Conservation (phyloP, 2,797 vertebrate species). For the Diglossa cyanea region DNA sequence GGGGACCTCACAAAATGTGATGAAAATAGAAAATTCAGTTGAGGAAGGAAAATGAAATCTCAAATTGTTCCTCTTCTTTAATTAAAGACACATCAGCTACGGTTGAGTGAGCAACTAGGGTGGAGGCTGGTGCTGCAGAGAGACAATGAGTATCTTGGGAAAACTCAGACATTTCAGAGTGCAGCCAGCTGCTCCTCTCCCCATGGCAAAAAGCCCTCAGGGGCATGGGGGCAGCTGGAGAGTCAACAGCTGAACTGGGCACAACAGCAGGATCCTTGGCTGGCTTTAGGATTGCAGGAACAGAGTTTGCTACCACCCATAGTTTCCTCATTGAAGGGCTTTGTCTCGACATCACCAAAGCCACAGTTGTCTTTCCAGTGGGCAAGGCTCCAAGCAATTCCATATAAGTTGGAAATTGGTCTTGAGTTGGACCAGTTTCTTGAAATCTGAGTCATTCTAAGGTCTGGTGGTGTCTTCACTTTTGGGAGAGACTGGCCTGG, state of each 20-base stretch:
- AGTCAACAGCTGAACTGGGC: neutral
- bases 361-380: neutral
- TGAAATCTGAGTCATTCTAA: neutral
- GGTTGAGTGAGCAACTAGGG: slow-evolving; percentile 45
- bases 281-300: neutral
- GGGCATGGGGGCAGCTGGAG: neutral
- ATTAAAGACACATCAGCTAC: slow-evolving; percentile 68
- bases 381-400: neutral
- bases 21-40: neutral
- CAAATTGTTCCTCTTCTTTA: slow-evolving; percentile 52
- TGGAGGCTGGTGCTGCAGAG: slow-evolving; percentile 40
- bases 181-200: slow-evolving; percentile 45
- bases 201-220: neutral
- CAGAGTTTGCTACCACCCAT: neutral
- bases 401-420: neutral
- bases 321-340: neutral
- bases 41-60: slow-evolving; percentile 19
- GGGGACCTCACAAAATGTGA: neutral
- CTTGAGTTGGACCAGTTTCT: neutral
- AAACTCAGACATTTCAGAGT: neutral
- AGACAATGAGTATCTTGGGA: slow-evolving; percentile 65
- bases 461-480: neutral
- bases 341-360: neutral
- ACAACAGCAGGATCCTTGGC: neutral
- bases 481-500: neutral